Evolutionary conservation across 2,113 vertebrate species (phyloP).

Genomic region (Gasterosteus aculeatus): DNA sequence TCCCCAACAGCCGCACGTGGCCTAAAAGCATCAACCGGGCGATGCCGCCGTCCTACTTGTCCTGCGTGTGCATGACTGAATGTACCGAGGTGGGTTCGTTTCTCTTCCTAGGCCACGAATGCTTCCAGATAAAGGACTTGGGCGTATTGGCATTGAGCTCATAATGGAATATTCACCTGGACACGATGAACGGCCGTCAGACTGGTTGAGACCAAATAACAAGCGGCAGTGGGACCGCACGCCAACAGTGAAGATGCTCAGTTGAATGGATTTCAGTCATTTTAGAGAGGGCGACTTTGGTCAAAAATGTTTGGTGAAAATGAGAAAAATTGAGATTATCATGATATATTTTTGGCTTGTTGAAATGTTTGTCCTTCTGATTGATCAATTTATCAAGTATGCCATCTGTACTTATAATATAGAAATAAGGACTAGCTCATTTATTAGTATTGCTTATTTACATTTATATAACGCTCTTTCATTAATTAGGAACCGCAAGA

Average conservation of each 20-base stretch:
- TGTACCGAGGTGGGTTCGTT: neutral
- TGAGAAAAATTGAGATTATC: neutral
- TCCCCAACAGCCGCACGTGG: constrained; percentile 21
- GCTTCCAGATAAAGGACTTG: neutral
- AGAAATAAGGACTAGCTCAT: neutral
- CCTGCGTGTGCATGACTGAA: constrained; percentile 7
- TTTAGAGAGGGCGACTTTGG: too few species aligned
- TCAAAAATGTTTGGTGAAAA: neutral
- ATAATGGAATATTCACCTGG: neutral
- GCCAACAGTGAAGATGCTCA: neutral
- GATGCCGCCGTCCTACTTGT: neutral
- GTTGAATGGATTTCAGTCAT: neutral
- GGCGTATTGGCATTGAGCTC: neutral
- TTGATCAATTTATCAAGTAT: neutral
- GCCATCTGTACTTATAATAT: neutral
- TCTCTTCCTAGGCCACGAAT: neutral
- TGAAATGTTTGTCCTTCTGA: neutral
- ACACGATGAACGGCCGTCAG: neutral
- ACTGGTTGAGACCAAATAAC: neutral
- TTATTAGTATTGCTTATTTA: neutral
- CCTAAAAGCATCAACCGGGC: constrained; percentile 13
- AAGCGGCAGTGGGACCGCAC: neutral
- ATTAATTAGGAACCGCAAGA: neutral
- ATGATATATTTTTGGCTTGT: neutral
- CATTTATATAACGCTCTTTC: neutral